Evolutionary conservation across 2,113 vertebrate genomes (phyloP).

Genomic region (Elaphurus davidianus): DNA sequence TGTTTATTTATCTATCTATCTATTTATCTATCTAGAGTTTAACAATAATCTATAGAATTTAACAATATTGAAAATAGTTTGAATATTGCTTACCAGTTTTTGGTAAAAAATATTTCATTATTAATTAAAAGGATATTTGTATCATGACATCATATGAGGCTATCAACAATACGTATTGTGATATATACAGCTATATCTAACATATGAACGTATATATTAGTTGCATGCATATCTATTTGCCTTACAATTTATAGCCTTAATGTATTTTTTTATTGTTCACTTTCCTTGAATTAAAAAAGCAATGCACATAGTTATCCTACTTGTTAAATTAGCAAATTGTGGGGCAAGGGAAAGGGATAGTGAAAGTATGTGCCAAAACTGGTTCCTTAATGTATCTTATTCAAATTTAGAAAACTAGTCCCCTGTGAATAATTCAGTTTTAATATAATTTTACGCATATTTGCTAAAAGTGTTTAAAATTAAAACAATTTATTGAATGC

Average conservation of each 20-base stretch:
- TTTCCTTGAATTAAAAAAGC: not conserved
- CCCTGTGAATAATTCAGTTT: constrained; percentile 54
- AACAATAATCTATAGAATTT: not conserved
- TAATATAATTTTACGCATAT: constrained; percentile 42
- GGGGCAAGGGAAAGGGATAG: not conserved
- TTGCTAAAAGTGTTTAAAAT: constrained; percentile 55
- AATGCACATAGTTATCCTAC: not conserved
- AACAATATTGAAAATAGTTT: not conserved
- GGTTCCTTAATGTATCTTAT: not conserved
- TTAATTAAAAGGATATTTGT: not conserved
- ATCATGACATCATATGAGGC: not conserved
- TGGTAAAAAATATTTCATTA: not conserved
- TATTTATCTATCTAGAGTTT: too few species aligned
- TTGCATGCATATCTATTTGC: not conserved
- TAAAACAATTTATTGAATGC: constrained; percentile 58
- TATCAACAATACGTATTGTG: not conserved
- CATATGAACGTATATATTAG: not conserved
- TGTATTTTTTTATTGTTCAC: not conserved
- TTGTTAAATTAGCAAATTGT: constrained; percentile 1
- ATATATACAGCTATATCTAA: not conserved
- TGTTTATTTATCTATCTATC: too few species aligned
- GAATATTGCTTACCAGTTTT: not conserved
- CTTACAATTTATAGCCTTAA: not conserved
- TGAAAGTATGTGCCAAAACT: not conserved
- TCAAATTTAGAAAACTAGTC: constrained; percentile 49